Conservation (phyloP, 2,113 vertebrate genomes). For the Limanda limanda region DNA sequence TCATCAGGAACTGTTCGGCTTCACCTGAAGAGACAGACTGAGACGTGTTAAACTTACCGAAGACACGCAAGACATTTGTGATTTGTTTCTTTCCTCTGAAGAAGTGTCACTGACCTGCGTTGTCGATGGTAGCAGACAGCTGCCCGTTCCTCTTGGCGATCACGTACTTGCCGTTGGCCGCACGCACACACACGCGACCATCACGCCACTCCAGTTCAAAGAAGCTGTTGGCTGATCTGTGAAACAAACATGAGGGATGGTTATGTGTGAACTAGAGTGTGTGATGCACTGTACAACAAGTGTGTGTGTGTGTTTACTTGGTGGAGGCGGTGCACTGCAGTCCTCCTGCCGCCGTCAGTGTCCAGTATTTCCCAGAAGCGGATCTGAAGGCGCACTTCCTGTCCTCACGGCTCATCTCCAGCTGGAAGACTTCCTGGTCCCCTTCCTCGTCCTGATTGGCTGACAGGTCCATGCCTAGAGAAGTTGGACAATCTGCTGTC, state of each 20-base stretch:
- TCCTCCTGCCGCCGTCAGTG: slow-evolving; percentile 88
- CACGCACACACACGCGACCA: slow-evolving; percentile 89
- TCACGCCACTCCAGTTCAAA: slow-evolving; percentile 95
- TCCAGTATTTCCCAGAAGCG: slow-evolving; percentile 96
- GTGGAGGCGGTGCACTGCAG: slow-evolving; percentile 92
- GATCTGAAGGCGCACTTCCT: slow-evolving; percentile 95
- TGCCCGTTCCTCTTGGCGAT: slow-evolving; percentile 96
- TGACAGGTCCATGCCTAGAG: slow-evolving; percentile 92
- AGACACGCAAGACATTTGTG: not conserved
- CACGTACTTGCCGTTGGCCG: slow-evolving; percentile 92
- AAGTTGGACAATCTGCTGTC: slow-evolving; percentile 38
- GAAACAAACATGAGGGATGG: not conserved
- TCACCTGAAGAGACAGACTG: slow-evolving; percentile 80
- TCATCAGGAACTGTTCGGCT: slow-evolving; percentile 93
- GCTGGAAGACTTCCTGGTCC: slow-evolving; percentile 96
- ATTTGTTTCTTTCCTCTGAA: not conserved
- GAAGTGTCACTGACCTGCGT: slow-evolving; percentile 82
- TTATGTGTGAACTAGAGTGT: not conserved
- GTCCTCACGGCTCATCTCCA: slow-evolving; percentile 94
- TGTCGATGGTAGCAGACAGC: slow-evolving; percentile 90
- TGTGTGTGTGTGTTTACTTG: slow-evolving; percentile 85
- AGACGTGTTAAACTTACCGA: not conserved
- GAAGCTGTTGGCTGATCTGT: slow-evolving; percentile 89
- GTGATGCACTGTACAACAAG: not conserved
- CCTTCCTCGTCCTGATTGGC: slow-evolving; percentile 97